A percentile compares a stretch with the other conserved stretches of the same genome.
Evolutionary conservation across 2,113 vertebrate species (phyloP).

Genomic region (Rafetus swinhoei): DNA sequence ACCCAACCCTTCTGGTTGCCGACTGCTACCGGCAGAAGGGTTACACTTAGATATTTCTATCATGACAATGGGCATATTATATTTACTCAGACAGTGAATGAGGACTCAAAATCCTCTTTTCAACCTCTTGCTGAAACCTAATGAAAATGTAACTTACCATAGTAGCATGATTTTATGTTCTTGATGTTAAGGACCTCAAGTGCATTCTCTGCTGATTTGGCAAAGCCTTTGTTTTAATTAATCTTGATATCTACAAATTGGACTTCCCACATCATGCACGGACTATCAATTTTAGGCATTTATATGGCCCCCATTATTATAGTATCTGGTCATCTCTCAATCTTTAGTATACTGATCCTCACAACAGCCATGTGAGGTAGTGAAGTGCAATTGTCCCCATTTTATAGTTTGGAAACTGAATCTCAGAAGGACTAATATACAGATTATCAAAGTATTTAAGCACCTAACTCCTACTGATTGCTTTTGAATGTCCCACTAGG

Average conservation of each 20-base stretch:
- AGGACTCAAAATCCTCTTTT: neutral
- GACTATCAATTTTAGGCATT: neutral
- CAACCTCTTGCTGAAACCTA: neutral
- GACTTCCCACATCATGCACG: neutral
- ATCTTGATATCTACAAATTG: neutral
- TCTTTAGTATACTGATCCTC: neutral
- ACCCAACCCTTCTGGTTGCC: no score
- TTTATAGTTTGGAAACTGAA: neutral
- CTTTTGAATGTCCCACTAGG: neutral
- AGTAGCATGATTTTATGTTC: neutral
- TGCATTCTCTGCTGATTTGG: neutral
- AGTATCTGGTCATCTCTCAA: neutral
- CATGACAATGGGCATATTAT: no score
- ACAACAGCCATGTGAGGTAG: neutral
- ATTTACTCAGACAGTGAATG: no score
- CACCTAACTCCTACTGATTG: neutral
- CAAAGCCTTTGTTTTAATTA: neutral
- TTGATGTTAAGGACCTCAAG: neutral
- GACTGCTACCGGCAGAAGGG: no score
- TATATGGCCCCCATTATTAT: neutral
- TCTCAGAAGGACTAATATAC: neutral
- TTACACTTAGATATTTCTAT: neutral
- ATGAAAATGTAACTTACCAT: neutral
- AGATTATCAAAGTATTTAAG: neutral
- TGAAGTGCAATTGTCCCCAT: neutral